Percentiles rank a stretch among this genome's conserved stretches.
phyloP scores from a whole-genome alignment of 2,113 vertebrate genomes.

The Platysternon megacephalum region DNA sequence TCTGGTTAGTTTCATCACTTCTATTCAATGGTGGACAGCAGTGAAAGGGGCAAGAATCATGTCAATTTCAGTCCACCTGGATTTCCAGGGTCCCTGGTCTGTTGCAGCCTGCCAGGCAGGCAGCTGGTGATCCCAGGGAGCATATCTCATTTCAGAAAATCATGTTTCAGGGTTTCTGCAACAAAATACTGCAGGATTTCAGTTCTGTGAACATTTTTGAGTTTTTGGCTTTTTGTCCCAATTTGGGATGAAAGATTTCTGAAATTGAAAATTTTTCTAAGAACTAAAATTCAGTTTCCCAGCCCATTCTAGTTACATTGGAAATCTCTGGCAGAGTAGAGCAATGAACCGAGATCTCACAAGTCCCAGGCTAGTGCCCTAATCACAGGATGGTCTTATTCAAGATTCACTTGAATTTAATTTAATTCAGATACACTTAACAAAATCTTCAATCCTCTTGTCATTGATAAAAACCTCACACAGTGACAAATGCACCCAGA shows the following conservation, averaged over 20 bases:
- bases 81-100: neutral
- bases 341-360: neutral
- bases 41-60: neutral
- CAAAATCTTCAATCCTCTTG: neutral
- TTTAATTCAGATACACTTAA: neutral
- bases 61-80: neutral
- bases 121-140: neutral
- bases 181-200: neutral
- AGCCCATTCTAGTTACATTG: neutral
- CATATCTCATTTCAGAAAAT: neutral
- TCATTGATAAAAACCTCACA: neutral
- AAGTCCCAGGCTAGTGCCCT: neutral
- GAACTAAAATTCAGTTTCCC: neutral
- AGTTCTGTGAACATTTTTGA: neutral
- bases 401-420: neutral
- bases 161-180: neutral
- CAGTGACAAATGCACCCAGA: neutral
- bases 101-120: neutral
- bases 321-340: neutral
- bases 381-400: neutral
- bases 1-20: neutral
- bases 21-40: neutral
- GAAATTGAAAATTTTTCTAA: neutral
- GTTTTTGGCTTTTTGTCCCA: neutral
- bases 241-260: neutral